Evolutionary conservation across 30 jellyfish, hydroid and myxozoan genomes (phyloP), one percentile per base, ranked within the genome.

Genomic region (Rhopilema esculentum): DNA sequence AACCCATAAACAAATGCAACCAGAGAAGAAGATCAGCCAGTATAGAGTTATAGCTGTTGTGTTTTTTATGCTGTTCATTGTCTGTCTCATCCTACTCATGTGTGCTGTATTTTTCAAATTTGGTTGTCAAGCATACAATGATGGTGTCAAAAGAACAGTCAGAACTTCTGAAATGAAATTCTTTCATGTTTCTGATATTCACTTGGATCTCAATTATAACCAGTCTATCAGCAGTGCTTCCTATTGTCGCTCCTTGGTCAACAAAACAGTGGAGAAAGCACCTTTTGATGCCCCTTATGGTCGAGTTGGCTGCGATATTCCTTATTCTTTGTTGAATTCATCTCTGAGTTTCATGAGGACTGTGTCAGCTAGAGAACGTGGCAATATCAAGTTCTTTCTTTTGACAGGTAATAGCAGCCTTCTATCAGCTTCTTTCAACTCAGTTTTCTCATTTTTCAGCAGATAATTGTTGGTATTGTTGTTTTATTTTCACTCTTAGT

Each of bases 371-470:
- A 40, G 57, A 40, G 57, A 40, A 40, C 12, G 9, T 40, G 61
- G 70, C n/a, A 16, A 65, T 0, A 26, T 69, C 4, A 75, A 88
- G 21, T 77, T 88, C 22, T 27, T 88, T 19, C 18, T 88, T 19
- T 57, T 88, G 33, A 76, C 90, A 68, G 96, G 96, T 88, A 61
- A 50, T 89, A n/a, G n/a, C n/a, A n/a, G n/a, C n/a, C n/a, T n/a
- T n/a, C n/a, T n/a, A n/a, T n/a, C n/a, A n/a, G n/a, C n/a, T n/a
- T n/a, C n/a, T n/a, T n/a, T n/a, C n/a, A n/a, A n/a, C n/a, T n/a
- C n/a, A n/a, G n/a, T n/a, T n/a, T n/a, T n/a, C n/a, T n/a, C n/a
- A n/a, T n/a, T n/a, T n/a, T n/a, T n/a, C n/a, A n/a, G n/a, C n/a
- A n/a, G n/a, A n/a, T n/a, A n/a, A n/a, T n/a, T n/a, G n/a, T n/a